Conservation (phyloP, 2,113 vertebrate genomes). For the Beaufortia kweichowensis region DNA sequence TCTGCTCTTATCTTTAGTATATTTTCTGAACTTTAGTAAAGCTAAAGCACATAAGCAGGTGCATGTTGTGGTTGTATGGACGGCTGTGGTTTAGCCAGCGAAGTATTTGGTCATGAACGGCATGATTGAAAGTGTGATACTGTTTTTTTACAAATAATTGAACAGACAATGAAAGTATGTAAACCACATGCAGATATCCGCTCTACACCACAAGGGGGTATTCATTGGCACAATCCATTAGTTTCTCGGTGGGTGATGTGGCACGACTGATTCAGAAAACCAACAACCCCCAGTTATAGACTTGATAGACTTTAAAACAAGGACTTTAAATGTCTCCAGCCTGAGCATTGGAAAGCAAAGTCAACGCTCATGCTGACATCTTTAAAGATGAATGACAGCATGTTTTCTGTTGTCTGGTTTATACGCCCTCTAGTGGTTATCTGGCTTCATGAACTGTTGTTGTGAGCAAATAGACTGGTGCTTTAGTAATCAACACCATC, state of each 20-base stretch:
- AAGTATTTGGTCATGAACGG: too few species aligned
- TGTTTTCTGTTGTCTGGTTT: constrained; percentile 64
- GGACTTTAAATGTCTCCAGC: constrained; percentile 15
- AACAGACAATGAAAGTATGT: neutral
- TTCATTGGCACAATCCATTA: constrained; percentile 67
- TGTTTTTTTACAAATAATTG: neutral
- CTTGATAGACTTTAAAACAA: constrained; percentile 40
- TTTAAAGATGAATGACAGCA: constrained; percentile 32
- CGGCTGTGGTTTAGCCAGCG: too few species aligned
- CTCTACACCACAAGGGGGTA: constrained; percentile 28
- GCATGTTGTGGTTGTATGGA: too few species aligned
- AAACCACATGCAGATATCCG: constrained; percentile 11
- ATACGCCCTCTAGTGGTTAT: constrained; percentile 66
- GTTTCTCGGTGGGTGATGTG: constrained; percentile 64
- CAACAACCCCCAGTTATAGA: constrained; percentile 37
- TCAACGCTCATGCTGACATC: constrained; percentile 6
- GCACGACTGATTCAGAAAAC: constrained; percentile 55
- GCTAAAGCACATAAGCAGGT: too few species aligned
- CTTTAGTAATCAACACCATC: constrained; percentile 72
- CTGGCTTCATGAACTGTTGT: constrained; percentile 53
- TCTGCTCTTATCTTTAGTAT: too few species aligned
- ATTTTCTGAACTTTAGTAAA: too few species aligned
- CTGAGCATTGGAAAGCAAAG: constrained; percentile 1
- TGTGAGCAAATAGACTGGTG: constrained; percentile 66
- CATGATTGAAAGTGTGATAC: too few species aligned